A percentile compares a stretch with the other conserved stretches of the same genome.
These are phyloP conservation scores for Aphaenogaster floridana DNA, from an alignment of 1,140 invertebrate genomes.

Conservation along the genomic window DNA sequence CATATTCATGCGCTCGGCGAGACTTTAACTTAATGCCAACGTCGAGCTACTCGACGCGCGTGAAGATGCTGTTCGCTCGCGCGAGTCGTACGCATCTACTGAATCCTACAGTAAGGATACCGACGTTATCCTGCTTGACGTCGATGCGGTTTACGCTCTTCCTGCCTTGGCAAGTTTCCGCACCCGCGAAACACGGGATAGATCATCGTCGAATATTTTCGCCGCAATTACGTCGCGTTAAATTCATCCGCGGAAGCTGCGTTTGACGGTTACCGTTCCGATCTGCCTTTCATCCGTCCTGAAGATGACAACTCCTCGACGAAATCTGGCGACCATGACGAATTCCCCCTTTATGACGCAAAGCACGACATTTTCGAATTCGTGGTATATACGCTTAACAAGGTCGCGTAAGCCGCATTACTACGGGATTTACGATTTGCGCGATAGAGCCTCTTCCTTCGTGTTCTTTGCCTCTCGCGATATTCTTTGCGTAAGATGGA, in stretches of 20 bases:
- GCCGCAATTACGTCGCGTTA: conserved; percentile 49
- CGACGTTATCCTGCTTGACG: background rate
- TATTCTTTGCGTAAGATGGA: background rate
- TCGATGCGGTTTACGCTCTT: conserved; percentile 37
- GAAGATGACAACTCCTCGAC: background rate
- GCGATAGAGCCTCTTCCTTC: background rate
- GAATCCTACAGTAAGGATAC: background rate
- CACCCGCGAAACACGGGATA: conserved; percentile 21
- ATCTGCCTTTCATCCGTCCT: background rate
- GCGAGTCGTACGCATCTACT: background rate
- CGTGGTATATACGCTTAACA: conserved; percentile 15
- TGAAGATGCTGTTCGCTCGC: background rate
- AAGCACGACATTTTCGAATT: conserved; percentile 35
- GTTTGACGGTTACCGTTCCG: background rate
- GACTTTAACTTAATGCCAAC: conserved; percentile 4
- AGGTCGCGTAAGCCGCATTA: conserved; percentile 22
- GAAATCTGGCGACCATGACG: background rate
- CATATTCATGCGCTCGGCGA: conserved; percentile 33
- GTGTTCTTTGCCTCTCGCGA: conserved; percentile 1
- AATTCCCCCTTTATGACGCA: background rate
- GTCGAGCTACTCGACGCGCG: conserved; percentile 27
- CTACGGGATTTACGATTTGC: conserved; percentile 43
- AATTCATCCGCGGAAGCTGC: conserved; percentile 27
- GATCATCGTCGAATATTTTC: conserved; percentile 40
- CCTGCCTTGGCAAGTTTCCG: conserved; percentile 27